Percentiles rank a stretch among this genome's conserved stretches.
These are phyloP conservation scores for Euplexia lucipara DNA, from an alignment of 2,888 invertebrate species.

Conservation along the genomic window DNA sequence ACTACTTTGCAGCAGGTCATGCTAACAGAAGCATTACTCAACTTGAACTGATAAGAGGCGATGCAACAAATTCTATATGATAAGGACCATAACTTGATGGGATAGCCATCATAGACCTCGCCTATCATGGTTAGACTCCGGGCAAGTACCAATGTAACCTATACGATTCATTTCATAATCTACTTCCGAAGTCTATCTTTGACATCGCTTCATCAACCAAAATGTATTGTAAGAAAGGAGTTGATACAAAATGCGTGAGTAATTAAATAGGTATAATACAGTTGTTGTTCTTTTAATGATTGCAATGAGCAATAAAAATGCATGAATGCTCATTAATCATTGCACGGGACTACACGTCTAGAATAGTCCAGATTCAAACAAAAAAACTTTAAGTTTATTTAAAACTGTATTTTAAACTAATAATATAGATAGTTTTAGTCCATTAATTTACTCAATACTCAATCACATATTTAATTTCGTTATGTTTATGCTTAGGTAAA, in stretches of 20 bases:
- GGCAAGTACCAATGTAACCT: no score
- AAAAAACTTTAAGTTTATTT: neutral
- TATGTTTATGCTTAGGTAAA: no score
- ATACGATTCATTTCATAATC: no score
- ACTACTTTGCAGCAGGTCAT: constrained; percentile 38
- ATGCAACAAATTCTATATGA: constrained; percentile 20
- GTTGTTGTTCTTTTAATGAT: neutral
- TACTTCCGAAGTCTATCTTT: no score
- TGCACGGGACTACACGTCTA: no score
- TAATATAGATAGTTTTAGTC: no score
- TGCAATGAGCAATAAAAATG: constrained; percentile 2
- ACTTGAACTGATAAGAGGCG: constrained; percentile 30
- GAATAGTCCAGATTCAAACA: neutral
- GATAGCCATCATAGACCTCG: no score
- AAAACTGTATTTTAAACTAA: neutral
- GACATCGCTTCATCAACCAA: no score
- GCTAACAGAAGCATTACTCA: constrained; percentile 39
- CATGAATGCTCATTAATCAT: neutral
- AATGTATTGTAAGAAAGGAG: no score
- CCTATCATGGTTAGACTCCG: no score
- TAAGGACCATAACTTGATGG: neutral
- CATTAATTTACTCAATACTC: no score
- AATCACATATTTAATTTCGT: no score
- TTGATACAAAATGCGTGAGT: neutral
- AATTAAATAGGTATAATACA: neutral